Base-by-base conservation (phyloP, 2,113 vertebrate genomes). In the Eulacestoma nigropectus region DNA sequence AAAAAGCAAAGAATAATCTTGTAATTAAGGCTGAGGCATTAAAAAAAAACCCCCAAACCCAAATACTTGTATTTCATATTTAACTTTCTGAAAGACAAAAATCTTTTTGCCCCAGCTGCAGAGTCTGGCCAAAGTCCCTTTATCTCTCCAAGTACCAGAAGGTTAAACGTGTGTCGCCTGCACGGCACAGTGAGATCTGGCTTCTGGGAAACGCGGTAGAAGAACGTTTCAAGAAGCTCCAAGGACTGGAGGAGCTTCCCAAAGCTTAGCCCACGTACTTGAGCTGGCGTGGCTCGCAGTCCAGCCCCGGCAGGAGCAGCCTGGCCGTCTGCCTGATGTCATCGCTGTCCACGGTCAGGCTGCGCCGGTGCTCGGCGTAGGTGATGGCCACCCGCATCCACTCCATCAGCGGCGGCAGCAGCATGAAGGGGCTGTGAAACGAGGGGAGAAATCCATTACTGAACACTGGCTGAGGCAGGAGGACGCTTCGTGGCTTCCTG, bases 301-400 rank as follows among this genome's bases (percentile, higher is more conserved):
- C 99, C 96, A 99, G 98, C 33, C 99, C 99, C 0, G 99, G 99
- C 4, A 99, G 98, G 55, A 99, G 99, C 63, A 99, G 98, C 46
- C 99, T 98, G 74, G 99, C 99, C 0, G 99, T 99, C 97, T 99
- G 99, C 90, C 99, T 97, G 97, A 99, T 98, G 55, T 99, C 99
- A 6, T 99, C 99, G 1, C 99, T 99, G 98, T 99, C 99, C 97
- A 99, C 99, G 5, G 99, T 97, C 17, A 99, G 98, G 95, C 99
- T 99, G 95, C 98, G 99, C 55, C 99, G 99, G 97, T 99, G 99
- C 97, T 99, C 99, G 0, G 99, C 99, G 0, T 99, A 99, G 35
- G 99, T 99, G 92, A 99, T 99, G 84, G 99, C 99, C 91, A 99
- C 99, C 1, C 99, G 97, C 98, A 99, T 99, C 99, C 99, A 99